Conservation (phyloP, 2,797 vertebrate species). For the Poecile montanus region DNA sequence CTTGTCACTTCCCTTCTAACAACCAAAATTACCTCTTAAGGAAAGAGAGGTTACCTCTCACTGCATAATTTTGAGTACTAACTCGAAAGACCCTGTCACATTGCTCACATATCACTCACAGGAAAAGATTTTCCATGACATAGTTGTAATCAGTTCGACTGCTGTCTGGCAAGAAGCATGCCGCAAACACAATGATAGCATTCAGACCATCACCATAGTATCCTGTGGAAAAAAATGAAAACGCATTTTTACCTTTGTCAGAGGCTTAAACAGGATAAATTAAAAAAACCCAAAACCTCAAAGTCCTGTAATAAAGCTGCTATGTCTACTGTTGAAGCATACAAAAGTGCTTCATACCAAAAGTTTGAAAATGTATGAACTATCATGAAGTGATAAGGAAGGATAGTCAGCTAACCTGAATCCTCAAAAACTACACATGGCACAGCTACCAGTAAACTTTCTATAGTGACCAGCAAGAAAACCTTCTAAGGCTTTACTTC, state of each 20-base stretch:
- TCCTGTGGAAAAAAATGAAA: slow-evolving; percentile 81
- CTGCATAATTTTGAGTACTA: slow-evolving; percentile 2
- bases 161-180: slow-evolving; percentile 98
- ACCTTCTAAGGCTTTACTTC: neutral
- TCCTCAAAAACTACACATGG: neutral
- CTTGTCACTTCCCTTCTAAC: neutral
- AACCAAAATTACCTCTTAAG: neutral
- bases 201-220: slow-evolving; percentile 94
- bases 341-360: neutral
- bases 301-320: neutral
- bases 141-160: slow-evolving; percentile 93
- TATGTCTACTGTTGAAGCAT: neutral
- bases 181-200: slow-evolving; percentile 98
- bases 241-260: slow-evolving; percentile 52
- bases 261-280: slow-evolving; percentile 32
- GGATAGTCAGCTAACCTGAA: neutral
- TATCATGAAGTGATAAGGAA: neutral
- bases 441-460: neutral
- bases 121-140: slow-evolving; percentile 99
- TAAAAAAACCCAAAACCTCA: neutral
- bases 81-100: slow-evolving; percentile 37
- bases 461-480: neutral
- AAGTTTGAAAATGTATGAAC: neutral
- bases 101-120: slow-evolving; percentile 85
- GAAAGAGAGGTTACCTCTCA: slow-evolving; percentile 31